phyloP scores from a whole-genome alignment of 2,113 vertebrate species.

The Perca schrenkii region DNA sequence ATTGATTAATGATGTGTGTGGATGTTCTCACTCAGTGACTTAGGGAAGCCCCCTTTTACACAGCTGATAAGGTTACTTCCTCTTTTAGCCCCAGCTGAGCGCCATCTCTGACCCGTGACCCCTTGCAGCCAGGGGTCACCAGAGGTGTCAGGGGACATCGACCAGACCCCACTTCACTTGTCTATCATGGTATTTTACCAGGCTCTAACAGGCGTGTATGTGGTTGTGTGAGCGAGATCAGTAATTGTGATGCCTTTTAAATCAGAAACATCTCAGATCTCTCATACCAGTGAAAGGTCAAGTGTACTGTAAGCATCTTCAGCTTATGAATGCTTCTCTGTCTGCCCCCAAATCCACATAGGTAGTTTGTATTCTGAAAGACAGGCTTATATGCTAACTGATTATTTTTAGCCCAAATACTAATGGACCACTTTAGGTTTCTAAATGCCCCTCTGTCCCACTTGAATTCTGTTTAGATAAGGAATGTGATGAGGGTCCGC shows the following conservation, averaged over 20 bases:
- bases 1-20: constrained; percentile 58
- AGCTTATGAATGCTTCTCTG: constrained; percentile 65
- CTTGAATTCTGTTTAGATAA: constrained; percentile 67
- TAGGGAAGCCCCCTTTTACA: constrained; percentile 40
- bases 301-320: constrained; percentile 17
- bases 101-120: constrained; percentile 62
- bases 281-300: constrained; percentile 29
- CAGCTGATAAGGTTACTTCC: constrained; percentile 77
- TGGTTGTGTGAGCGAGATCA: constrained; percentile 1
- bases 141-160: constrained; percentile 58
- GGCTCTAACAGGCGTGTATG: constrained; percentile 12
- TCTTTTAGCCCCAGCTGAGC: constrained; percentile 69
- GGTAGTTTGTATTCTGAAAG: constrained; percentile 37
- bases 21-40: constrained; percentile 49
- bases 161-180: constrained; percentile 58
- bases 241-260: constrained; percentile 19
- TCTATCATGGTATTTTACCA: constrained; percentile 60
- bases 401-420: constrained; percentile 67
- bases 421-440: constrained; percentile 54
- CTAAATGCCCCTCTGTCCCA: constrained; percentile 69
- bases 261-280: constrained; percentile 1
- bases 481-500: constrained; percentile 39
- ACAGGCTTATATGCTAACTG: constrained; percentile 27
- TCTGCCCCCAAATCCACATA: constrained; percentile 19
- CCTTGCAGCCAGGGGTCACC: constrained; percentile 45